Conservation (phyloP, 2,113 vertebrate species). For the Aldabrachelys gigantea region DNA sequence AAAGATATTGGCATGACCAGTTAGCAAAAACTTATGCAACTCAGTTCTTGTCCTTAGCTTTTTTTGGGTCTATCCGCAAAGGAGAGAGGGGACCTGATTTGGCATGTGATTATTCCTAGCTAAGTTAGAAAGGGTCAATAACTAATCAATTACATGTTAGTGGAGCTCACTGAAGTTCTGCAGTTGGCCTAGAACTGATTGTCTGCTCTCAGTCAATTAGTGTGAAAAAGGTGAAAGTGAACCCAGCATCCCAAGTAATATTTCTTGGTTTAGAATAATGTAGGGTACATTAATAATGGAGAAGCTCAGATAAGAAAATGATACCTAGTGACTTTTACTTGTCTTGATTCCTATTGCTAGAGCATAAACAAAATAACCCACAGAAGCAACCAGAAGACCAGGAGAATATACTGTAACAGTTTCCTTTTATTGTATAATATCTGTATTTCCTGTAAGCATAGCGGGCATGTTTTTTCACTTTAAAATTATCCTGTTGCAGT, state of each 20-base stretch:
- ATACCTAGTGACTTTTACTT: conserved; percentile 6
- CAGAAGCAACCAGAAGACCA: conserved; percentile 35
- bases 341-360: conserved; percentile 27
- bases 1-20: neutral
- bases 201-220: neutral
- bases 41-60: neutral
- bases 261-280: neutral
- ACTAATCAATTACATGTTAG: neutral
- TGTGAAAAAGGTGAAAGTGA: neutral
- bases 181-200: neutral
- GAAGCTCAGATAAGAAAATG: neutral
- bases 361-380: conserved; percentile 35
- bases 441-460: conserved; percentile 7
- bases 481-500: conserved; percentile 17
- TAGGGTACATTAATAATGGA: neutral
- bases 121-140: neutral
- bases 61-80: neutral
- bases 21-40: neutral
- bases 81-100: too few relatives aligned
- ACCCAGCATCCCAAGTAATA: neutral
- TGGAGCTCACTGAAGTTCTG: neutral
- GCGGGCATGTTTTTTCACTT: conserved; percentile 56
- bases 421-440: conserved; percentile 39
- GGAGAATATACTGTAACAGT: conserved; percentile 39
- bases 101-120: neutral